These are phyloP conservation scores for Muscicapa striata DNA, from an alignment of 2,797 vertebrate genomes.

Conservation along the genomic window DNA sequence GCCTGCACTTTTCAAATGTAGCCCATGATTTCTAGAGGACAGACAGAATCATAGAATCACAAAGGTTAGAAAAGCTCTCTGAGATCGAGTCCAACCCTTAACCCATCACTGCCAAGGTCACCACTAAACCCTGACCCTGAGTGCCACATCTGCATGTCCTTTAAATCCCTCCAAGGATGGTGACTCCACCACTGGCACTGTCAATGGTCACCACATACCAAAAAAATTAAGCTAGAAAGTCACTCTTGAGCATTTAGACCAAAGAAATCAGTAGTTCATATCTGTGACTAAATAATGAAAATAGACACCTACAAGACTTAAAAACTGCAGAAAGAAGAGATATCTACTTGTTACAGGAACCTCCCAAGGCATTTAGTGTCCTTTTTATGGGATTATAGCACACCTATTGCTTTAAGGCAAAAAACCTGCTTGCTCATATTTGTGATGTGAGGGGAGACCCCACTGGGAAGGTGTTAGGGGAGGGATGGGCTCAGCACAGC, in stretches of 20 bases:
- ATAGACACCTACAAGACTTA: neutral
- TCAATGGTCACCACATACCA: rapidly evolving
- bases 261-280: neutral
- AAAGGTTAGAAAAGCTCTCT: neutral
- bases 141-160: neutral
- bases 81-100: neutral
- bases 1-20: neutral
- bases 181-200: neutral
- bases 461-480: rapidly evolving
- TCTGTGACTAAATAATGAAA: neutral
- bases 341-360: neutral
- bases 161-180: neutral
- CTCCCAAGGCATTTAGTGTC: neutral
- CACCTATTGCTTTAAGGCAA: neutral
- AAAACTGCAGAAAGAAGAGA: neutral
- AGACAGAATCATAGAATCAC: neutral
- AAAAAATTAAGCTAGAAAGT: neutral
- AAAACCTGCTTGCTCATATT: neutral
- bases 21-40: neutral
- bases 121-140: neutral
- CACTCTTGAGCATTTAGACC: neutral
- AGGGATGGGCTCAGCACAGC: neutral
- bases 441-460: neutral
- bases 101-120: neutral
- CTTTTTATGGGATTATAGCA: neutral